Evolutionary conservation across 1,140 invertebrate species (phyloP).

Genomic region (Bombus balteatus): DNA sequence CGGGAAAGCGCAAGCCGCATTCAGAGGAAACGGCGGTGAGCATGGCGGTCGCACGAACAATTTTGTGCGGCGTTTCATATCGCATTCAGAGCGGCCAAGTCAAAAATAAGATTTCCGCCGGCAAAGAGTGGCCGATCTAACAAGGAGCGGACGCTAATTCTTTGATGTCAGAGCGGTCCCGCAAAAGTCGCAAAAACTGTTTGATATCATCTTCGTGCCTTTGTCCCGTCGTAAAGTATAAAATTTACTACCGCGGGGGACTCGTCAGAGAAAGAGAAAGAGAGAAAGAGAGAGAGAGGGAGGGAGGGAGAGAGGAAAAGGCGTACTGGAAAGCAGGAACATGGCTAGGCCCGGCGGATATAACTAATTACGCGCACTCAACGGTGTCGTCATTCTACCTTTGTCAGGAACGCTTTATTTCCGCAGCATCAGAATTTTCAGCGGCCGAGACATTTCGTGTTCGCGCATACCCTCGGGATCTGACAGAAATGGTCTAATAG

Average conservation of each 20-base stretch:
- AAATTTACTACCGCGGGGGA: constrained; percentile 65
- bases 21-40: too few species aligned
- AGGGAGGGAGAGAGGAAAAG: neutral
- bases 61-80: constrained; percentile 1
- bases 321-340: neutral
- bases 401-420: constrained; percentile 65
- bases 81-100: neutral
- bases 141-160: constrained; percentile 50
- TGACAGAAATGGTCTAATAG: constrained; percentile 49
- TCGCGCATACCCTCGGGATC: constrained; percentile 24
- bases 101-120: constrained; percentile 43
- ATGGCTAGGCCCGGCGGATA: constrained; percentile 61
- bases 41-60: neutral
- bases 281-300: too few species aligned
- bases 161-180: constrained; percentile 53
- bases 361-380: constrained; percentile 71
- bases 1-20: neutral
- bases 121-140: constrained; percentile 13
- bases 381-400: constrained; percentile 60
- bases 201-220: constrained; percentile 66
- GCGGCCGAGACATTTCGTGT: constrained; percentile 46
- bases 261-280: constrained; percentile 25
- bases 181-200: constrained; percentile 65
- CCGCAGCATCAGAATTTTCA: constrained; percentile 52
- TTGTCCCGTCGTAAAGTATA: constrained; percentile 63